Percentiles rank a stretch among this genome's conserved stretches.
Evolutionary conservation across 2,797 vertebrate species (phyloP).

Genomic region (Neostethus bicornis): DNA sequence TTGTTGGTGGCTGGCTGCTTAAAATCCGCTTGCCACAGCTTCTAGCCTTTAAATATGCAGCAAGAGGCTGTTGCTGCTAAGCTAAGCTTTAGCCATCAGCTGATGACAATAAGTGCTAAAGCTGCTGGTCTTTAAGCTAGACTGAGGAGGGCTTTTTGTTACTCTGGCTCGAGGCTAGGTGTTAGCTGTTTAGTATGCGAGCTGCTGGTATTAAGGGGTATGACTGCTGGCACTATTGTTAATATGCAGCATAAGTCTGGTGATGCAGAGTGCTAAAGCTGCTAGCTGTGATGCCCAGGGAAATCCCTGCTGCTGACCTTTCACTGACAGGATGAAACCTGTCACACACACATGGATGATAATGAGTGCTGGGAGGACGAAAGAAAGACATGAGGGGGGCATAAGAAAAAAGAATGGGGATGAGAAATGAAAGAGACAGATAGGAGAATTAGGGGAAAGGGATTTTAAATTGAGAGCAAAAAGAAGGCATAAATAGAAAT

Average conservation of each 20-base stretch:
- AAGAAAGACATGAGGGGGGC: conserved; percentile 22
- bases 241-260: conserved; percentile 74
- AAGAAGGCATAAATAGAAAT: conserved; percentile 8
- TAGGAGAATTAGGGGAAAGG: conserved; percentile 43
- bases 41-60: conserved; percentile 48
- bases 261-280: conserved; percentile 70
- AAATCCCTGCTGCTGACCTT: conserved; percentile 80
- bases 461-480: conserved; percentile 19
- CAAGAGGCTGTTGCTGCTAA: conserved; percentile 36
- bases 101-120: conserved; percentile 52
- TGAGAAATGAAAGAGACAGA: conserved; percentile 22
- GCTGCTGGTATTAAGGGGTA: conserved; percentile 62
- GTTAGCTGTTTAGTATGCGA: conserved; percentile 67
- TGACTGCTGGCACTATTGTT: conserved; percentile 59
- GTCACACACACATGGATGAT: conserved; percentile 71
- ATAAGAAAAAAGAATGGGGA: conserved; percentile 19
- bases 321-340: conserved; percentile 77
- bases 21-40: conserved; percentile 44
- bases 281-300: conserved; percentile 75
- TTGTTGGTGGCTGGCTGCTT: conserved; percentile 23
- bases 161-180: conserved; percentile 43
- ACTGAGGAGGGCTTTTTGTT: conserved; percentile 36
- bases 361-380: conserved; percentile 59
- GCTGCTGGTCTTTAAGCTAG: conserved; percentile 47
- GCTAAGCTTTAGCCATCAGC: conserved; percentile 34